Base-by-base conservation (phyloP, 53 echinoderm and acorn worm species). In the Mesocentrotus franciscanus region DNA sequence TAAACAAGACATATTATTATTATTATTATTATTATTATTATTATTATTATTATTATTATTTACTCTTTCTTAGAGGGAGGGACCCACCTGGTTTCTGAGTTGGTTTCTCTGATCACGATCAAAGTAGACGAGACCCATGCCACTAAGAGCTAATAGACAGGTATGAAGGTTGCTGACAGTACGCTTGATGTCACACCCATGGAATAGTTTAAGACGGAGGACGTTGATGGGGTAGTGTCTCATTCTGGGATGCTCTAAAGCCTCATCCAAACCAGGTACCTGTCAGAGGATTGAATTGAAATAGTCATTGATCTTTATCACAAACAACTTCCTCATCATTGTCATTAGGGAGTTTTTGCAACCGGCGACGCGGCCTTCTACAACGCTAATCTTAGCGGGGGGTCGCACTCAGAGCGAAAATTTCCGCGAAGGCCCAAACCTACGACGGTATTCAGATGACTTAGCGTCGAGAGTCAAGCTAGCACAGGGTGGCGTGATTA, bases 61-160 rank as follows among this genome's bases (percentile, higher is more conserved):
- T 5, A 49, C 49, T 64, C 64, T 64, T 64, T 10, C 33, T 15
- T 13, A 76, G n/a, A 10, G 17, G 22, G 20, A 27, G 9, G 26
- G 34, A 91, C 91, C 11, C 7, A 91, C 91, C 35, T 33, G 34
- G 5, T 32, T 91, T 62, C 35, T 64, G 61, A 18, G 18, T n/a
- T 91, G 91, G 91, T 17, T 15, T 39, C 27, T 62, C 64, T 66
- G 91, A 39, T 91, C 64, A 64, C 66, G 22, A 92, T 92, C 92
- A 61, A 93, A 93, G 83, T 79, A 93, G 30, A 93, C 0, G 27
- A 93, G 93, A 11, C 93, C 93, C 81, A 81, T 79, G 20, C 93
- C 78, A 76, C 93, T 93, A 13, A 93, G 93, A 58, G 20, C 20
- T 24, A 60, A 6, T 1, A 93, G 93, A 78, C 32, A 93, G 32